Evolutionary conservation across 2,888 invertebrate genomes (phyloP), one percentile per base, ranked within the genome.

Genomic region (Peribatodes rhomboidaria): DNA sequence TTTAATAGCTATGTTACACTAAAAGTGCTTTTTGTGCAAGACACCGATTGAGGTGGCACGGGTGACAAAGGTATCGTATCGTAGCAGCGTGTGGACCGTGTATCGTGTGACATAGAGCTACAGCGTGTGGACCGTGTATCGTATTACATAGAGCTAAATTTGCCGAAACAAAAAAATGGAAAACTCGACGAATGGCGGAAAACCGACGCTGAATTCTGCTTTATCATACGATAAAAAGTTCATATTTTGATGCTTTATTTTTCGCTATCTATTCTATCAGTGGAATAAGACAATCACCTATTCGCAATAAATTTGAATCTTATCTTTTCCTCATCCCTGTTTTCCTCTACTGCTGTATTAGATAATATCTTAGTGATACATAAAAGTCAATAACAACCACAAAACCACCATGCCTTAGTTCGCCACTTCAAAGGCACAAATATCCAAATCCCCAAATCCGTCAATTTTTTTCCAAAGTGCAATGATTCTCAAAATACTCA

Each of bases 401-500:
- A 14, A 46, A 46, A 46, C 22, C 46, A 27, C 2, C 46, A 46
- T 46, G 46, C 46, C 27, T 46, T 49, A 16, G 47, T 33, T 31
- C 13, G 44, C 33, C 18, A 44, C 20, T 42, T 31, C 35, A 42
- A 44, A 22, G 41, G 16, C 41, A 55, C 27, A 44, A 46, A 18
- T 46, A 18, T 33, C n/a, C 37, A 49, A 35, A 49, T 42, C 22
- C 27, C 33, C 27, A 53, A 27, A 11, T 31, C 35, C 41, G 42
- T 2, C 16, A 20, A 49, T 39, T 47, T 3, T 9, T 14, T 22
- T 46, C 31, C 7, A 54, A 41, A 42, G 54, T 65, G 61, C 68
- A 56, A 59, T 54, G 59, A 56, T 61, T 22, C 47, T 22, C 57
- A 62, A 58, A 31, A 62, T 60, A 50, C 54, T 55, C 33, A 59